phyloP scores from a whole-genome alignment of 2,888 invertebrate species.

The Caenorhabditis afra region DNA sequence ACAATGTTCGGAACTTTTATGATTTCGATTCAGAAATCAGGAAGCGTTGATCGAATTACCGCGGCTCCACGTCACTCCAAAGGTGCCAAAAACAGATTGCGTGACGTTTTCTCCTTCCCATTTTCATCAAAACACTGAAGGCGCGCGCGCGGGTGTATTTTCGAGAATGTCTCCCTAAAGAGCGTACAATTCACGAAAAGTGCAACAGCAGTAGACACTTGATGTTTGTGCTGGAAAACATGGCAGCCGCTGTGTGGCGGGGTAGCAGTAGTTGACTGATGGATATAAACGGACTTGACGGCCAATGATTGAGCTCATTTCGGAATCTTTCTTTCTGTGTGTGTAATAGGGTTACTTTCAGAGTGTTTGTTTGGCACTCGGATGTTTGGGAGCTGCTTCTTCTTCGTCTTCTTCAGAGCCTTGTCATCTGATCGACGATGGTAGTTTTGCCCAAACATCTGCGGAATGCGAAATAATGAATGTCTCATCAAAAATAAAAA shows the following conservation, averaged over 20 bases:
- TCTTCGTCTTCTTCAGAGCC: too few relatives aligned
- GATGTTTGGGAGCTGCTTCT: too few relatives aligned
- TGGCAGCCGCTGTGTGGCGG: too few relatives aligned
- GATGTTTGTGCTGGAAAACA: slow-evolving; percentile 11
- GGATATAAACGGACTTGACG: too few relatives aligned
- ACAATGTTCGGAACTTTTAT: background rate
- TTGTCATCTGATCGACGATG: too few relatives aligned
- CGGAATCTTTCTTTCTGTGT: too few relatives aligned
- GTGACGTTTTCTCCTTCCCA: slow-evolving; percentile 28
- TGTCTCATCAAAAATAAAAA: slow-evolving; percentile 45
- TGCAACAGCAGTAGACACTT: slow-evolving; percentile 31
- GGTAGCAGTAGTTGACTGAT: too few relatives aligned
- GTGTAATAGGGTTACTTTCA: too few relatives aligned
- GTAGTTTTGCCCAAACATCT: too few relatives aligned
- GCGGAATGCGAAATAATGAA: slow-evolving; percentile 51
- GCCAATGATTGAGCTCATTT: too few relatives aligned
- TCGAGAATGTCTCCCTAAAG: slow-evolving; percentile 13
- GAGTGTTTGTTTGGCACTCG: too few relatives aligned
- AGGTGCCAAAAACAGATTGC: slow-evolving; percentile 39
- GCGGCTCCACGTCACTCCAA: slow-evolving; percentile 16
- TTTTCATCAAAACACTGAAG: slow-evolving; percentile 18
- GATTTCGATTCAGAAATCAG: too few relatives aligned
- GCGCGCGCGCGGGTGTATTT: slow-evolving; percentile 1
- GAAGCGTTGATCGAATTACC: slow-evolving; percentile 21
- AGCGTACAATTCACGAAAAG: slow-evolving; percentile 19